Evolutionary conservation across 2,797 vertebrate genomes (phyloP).

Genomic region (Momotus momota): DNA sequence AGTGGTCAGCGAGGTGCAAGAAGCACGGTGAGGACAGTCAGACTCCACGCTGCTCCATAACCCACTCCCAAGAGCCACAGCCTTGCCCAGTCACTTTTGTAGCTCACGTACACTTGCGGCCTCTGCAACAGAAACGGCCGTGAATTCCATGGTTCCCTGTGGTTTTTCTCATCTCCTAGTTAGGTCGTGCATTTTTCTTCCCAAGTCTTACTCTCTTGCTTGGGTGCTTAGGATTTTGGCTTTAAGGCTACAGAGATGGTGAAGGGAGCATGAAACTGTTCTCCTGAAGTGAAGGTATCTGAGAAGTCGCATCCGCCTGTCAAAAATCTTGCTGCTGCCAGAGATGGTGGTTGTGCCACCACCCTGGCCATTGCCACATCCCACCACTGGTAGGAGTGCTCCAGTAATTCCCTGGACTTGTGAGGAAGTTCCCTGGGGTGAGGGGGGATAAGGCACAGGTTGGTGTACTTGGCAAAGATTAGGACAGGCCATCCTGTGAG

Average conservation of each 20-base stretch:
- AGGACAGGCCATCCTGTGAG: not conserved
- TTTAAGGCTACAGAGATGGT: not conserved
- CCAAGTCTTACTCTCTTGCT: not conserved
- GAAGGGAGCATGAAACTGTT: not conserved
- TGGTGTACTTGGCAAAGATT: not conserved
- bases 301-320: not conserved
- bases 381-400: not conserved
- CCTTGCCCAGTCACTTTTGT: not conserved
- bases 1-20: not conserved
- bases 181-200: not conserved
- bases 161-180: not conserved
- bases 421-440: not conserved
- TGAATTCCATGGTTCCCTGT: not conserved
- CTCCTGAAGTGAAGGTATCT: not conserved
- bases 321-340: not conserved
- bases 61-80: fast-evolving
- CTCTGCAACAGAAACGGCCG: not conserved
- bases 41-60: not conserved
- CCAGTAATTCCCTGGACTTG: not conserved
- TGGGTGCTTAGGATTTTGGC: not conserved
- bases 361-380: not conserved
- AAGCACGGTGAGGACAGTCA: not conserved
- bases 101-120: not conserved
- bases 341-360: fast-evolving
- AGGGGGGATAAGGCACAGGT: not conserved